Percentiles rank a stretch among this genome's conserved stretches.
These are phyloP conservation scores for Ischnura elegans DNA, from an alignment of 2,888 invertebrate genomes.

Conservation along the genomic window DNA sequence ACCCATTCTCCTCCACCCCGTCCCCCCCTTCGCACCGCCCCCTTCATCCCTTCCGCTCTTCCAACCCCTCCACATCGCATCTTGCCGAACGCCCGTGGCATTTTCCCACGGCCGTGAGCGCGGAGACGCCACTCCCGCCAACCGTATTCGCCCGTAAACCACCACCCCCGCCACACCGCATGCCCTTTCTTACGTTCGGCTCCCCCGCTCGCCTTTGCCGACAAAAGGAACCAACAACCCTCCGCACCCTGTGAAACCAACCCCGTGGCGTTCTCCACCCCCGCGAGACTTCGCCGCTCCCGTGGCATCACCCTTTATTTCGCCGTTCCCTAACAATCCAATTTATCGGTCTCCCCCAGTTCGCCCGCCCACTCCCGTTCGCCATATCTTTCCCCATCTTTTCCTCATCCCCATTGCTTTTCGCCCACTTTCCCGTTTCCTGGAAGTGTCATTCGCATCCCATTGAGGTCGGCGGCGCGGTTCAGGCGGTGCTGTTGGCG, in stretches of 20 bases:
- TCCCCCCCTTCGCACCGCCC: not conserved
- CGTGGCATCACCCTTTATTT: not conserved
- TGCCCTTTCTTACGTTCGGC: slow-evolving; percentile 25
- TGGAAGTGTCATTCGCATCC: slow-evolving; percentile 24
- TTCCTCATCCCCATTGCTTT: not conserved
- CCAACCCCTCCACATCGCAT: not conserved
- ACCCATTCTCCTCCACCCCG: not conserved
- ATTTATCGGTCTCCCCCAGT: slow-evolving; percentile 32
- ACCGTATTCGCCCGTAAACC: not conserved
- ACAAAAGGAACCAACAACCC: slow-evolving; percentile 1
- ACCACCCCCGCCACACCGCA: not conserved
- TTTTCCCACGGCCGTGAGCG: slow-evolving; percentile 42
- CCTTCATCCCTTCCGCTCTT: not conserved
- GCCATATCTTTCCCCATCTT: not conserved
- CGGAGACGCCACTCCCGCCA: not conserved
- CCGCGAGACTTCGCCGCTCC: not conserved
- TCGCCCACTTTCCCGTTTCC: not conserved
- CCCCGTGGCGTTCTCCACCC: not conserved
- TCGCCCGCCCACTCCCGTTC: not conserved
- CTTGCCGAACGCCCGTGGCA: not conserved
- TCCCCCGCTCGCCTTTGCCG: not conserved
- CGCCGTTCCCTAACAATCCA: slow-evolving; percentile 29
- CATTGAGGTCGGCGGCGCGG: not conserved
- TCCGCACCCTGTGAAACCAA: not conserved
- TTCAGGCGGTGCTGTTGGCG: not conserved